Percentiles rank a stretch among this genome's conserved stretches.
phyloP scores from a whole-genome alignment of 2,888 invertebrate species.

The Atethmia centrago region DNA sequence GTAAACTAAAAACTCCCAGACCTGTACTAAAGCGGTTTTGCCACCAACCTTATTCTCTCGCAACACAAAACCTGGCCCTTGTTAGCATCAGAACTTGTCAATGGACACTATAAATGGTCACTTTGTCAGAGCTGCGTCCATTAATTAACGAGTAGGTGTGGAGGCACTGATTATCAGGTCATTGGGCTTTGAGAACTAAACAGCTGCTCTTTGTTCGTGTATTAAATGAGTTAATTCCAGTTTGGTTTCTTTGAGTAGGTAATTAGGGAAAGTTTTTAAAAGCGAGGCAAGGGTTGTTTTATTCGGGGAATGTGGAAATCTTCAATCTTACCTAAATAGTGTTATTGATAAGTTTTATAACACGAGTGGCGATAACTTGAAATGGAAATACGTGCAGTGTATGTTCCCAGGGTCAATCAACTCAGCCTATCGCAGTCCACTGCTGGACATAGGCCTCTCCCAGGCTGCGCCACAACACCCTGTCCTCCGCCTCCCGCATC shows the following conservation, averaged over 20 bases:
- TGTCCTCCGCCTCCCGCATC: no score
- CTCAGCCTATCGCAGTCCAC: no score
- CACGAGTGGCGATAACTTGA: background rate
- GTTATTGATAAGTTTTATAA: background rate
- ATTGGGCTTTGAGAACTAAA: constrained; percentile 30
- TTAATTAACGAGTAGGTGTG: constrained; percentile 50
- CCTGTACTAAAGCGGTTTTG: background rate
- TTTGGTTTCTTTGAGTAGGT: background rate
- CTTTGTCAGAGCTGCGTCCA: constrained; percentile 45
- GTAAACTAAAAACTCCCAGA: background rate
- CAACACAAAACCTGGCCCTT: constrained; percentile 34
- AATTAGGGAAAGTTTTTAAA: no score
- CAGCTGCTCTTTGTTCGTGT: constrained; percentile 20
- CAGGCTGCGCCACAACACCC: no score
- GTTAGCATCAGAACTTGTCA: constrained; percentile 28
- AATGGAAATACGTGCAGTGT: background rate
- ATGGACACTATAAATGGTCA: constrained; percentile 51
- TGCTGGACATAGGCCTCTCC: no score
- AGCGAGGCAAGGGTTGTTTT: no score
- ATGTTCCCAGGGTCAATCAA: background rate
- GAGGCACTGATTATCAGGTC: constrained; percentile 44
- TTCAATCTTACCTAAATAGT: no score
- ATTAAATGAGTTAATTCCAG: background rate
- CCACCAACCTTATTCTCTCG: background rate
- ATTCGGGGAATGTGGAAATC: background rate